phyloP scores from a whole-genome alignment of 2,797 vertebrate genomes.

The Limosa lapponica region DNA sequence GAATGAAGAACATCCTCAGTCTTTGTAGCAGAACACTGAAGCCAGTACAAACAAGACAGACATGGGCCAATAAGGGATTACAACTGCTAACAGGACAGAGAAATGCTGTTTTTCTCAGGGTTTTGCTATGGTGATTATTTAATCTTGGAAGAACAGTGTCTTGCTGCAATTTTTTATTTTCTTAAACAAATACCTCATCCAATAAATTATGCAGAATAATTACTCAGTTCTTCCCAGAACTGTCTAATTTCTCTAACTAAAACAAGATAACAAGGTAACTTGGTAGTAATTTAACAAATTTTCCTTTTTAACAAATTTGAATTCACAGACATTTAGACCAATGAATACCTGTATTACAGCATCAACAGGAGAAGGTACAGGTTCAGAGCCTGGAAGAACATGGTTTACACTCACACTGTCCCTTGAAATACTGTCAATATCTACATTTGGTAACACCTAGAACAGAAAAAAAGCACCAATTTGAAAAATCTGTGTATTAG shows the following conservation, averaged over 20 bases:
- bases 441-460: slow-evolving; percentile 85
- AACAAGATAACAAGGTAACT: neutral
- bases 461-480: neutral
- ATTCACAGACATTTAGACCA: neutral
- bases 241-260: neutral
- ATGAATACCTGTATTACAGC: slow-evolving; percentile 79
- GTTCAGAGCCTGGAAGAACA: neutral
- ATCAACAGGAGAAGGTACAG: neutral
- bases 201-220: neutral
- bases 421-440: slow-evolving; percentile 82
- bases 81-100: neutral
- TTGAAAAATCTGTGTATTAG: neutral
- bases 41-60: neutral
- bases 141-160: neutral
- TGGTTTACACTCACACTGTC: neutral
- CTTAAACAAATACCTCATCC: neutral
- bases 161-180: neutral
- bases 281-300: neutral
- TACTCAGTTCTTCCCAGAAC: neutral
- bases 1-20: neutral
- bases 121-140: neutral
- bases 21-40: neutral
- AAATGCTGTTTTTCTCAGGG: neutral
- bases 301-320: neutral
- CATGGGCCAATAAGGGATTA: neutral